Evolutionary conservation across 2,113 vertebrate genomes (phyloP), one percentile per base, ranked within the genome.

Genomic region (Leptosomus discolor): DNA sequence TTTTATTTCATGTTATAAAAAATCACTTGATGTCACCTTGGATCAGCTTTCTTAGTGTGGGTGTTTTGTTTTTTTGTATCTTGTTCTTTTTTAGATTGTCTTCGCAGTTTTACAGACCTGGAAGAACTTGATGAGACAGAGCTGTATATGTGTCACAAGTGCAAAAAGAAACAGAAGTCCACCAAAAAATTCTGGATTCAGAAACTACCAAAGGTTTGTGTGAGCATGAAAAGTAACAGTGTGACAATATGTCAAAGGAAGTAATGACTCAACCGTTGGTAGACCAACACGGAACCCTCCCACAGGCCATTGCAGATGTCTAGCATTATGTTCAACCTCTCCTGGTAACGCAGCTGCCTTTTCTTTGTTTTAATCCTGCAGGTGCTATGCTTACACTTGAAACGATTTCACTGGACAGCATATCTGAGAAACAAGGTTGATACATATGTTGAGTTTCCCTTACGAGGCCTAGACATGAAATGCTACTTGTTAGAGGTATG

Each of bases 111-210:
- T 98, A 99, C 99, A 57, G 99, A 99, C 97, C 98, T 99, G 90
- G 99, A 99, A 95, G 99, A 99, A 96, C 99, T 99, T 87, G 99
- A 99, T 90, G 99, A 99, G 96, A 99, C 99, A 1, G 99, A 99
- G 95, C 98, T 99, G 61, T 99, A 99, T 88, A 99, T 99, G 98
- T 99, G 99, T 97, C 99, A 99, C 82, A 99, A 99, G 86, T 99
- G 99, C 97, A 99, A 99, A 98, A 99, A 99, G 97, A 98, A 99
- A 92, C 99, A 99, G 84, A 99, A 99, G 95, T 99, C 99, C 92
- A 99, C 99, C 11, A 99, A 99, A 97, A 99, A 99, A 97, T 99
- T 99, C 96, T 99, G 99, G 99, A 98, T 99, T 94, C 99, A 99
- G 81, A 99, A 99, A 97, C 98, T 99, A 95, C 99, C 99, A 97